Base-by-base conservation (phyloP, 2,113 vertebrate species). In the Larimichthys polyactis region DNA sequence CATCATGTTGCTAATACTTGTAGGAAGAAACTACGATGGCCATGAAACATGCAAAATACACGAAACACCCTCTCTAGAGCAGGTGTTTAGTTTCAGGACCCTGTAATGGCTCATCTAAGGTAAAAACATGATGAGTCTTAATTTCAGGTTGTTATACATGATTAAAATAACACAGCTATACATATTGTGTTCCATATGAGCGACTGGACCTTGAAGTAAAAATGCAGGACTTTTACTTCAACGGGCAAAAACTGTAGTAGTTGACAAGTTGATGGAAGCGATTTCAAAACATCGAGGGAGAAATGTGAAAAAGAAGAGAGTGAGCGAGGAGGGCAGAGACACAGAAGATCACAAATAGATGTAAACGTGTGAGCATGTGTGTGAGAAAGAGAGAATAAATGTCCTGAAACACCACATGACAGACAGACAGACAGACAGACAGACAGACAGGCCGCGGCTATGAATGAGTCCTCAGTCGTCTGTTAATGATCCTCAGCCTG, bases 391-490 rank as follows among this genome's bases (percentile, higher is more conserved):
- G 27, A 79, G 57, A 79, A 27, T 44, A 68, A 52, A 68, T 51
- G 29, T 68, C 43, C 15, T 40, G 36, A 40, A 40, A 40, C 36
- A 40, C 36, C 36, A 8, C 36, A 40, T 40, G 36, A 29, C 24
- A 59, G n/a, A 57, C 54, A 52, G 17, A 58, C 54, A 52, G 17
- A 58, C 43, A 9, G 46, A 51, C 48, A 36, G 22, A 65, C n/a
- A 46, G 40, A 46, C 63, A 10, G 52, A 55, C 68, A 68, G 64
- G 24, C 24, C 11, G 70, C 40, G 5, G 29, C 32, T 32, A 48
- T 73, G 83, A 86, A 72, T 65, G 79, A 63, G 44, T 72, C 60
- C 16, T 66, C 65, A 80, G 79, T 80, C 57, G 55, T 77, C 46
- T 58, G 58, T 66, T 72, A 83, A 79, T 83, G 79, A 71, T 16